Evolutionary conservation across 2,797 vertebrate genomes (phyloP).

Genomic region (Neosilurus mollespiculum): DNA sequence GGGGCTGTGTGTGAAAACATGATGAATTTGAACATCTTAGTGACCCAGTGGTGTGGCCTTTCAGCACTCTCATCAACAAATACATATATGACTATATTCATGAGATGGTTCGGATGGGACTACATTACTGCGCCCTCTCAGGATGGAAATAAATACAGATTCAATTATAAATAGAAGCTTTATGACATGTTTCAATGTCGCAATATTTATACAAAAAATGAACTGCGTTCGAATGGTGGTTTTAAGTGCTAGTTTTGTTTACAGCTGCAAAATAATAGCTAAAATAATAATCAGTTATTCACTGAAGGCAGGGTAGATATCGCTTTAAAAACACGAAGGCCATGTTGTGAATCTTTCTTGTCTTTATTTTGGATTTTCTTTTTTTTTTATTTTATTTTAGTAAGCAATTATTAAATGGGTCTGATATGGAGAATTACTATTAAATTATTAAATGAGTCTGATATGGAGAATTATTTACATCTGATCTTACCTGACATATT

Average conservation of each 20-base stretch:
- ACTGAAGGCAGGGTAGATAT: neutral
- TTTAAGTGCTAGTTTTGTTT: neutral
- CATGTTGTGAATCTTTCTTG: too few relatives aligned
- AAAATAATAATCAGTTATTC: neutral
- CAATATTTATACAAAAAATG: neutral
- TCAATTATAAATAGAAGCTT: neutral
- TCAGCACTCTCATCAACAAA: slow-evolving; percentile 23
- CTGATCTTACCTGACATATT: too few relatives aligned
- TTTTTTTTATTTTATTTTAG: too few relatives aligned
- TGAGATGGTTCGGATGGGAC: neutral
- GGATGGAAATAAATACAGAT: neutral
- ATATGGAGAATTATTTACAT: too few relatives aligned
- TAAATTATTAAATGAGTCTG: too few relatives aligned
- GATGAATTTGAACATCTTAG: slow-evolving; percentile 23
- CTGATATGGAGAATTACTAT: too few relatives aligned
- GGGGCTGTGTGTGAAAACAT: slow-evolving; percentile 8
- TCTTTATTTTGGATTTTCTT: too few relatives aligned
- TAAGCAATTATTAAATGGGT: too few relatives aligned
- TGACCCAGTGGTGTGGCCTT: slow-evolving; percentile 11
- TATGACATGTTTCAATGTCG: neutral
- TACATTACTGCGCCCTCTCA: neutral
- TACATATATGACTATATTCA: neutral
- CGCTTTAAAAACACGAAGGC: too few relatives aligned
- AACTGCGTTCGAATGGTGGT: neutral
- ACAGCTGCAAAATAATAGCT: neutral